phyloP scores from a whole-genome alignment of 2,113 vertebrate genomes.

The Pongo abelii region DNA sequence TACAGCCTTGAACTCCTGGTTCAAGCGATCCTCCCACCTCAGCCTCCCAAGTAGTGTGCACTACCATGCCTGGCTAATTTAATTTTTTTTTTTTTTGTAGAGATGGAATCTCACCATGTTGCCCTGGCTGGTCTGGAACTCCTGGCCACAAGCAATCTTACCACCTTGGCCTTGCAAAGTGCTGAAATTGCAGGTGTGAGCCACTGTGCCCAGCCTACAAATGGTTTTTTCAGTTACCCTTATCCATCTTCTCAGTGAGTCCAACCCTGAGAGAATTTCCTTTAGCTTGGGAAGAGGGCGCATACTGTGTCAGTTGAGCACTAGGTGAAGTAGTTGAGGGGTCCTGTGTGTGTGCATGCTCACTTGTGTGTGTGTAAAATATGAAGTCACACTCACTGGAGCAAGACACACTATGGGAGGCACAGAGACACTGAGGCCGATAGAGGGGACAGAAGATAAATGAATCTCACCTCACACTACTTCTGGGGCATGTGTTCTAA shows the following conservation, averaged over 20 bases:
- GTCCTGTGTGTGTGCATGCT: neutral
- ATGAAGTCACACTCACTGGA: rapidly evolving
- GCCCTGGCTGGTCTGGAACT: too few species aligned
- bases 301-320: neutral
- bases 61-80: too few species aligned
- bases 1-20: too few species aligned
- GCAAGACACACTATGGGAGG: neutral
- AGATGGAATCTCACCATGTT: too few species aligned
- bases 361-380: neutral
- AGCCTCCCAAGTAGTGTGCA: too few species aligned
- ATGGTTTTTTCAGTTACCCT: neutral
- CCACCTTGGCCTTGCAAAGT: too few species aligned
- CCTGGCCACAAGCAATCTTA: too few species aligned
- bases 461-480: neutral
- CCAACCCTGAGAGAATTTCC: neutral
- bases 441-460: rapidly evolving
- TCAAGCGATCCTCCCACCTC: too few species aligned
- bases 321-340: neutral
- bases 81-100: too few species aligned
- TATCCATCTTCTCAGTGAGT: neutral
- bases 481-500: neutral
- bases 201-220: neutral
- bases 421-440: neutral
- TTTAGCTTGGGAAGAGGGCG: neutral
- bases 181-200: too few species aligned